A percentile compares a stretch with the other conserved stretches of the same genome.
phyloP scores from a whole-genome alignment of 2,113 vertebrate species.

The Hypocryptadius cinnamomeus region DNA sequence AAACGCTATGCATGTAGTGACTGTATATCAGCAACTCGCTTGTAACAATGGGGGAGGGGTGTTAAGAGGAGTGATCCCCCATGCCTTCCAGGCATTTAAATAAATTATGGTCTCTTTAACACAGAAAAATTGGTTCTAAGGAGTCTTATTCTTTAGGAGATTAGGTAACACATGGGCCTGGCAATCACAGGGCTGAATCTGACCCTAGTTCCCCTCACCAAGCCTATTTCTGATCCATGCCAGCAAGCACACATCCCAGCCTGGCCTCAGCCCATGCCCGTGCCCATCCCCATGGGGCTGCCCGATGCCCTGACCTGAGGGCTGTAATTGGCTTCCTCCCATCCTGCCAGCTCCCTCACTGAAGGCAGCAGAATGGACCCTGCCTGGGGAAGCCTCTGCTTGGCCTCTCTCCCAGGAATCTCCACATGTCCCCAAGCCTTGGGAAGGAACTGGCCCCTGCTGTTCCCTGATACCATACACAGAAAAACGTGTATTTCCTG shows the following conservation, averaged over 20 bases:
- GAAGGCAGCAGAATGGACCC: neutral
- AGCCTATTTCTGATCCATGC: neutral
- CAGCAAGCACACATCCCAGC: neutral
- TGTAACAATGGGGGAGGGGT: neutral
- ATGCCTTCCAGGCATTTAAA: neutral
- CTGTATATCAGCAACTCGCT: neutral
- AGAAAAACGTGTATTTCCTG: neutral
- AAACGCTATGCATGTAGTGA: neutral
- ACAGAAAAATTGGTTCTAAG: neutral
- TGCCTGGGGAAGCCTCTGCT: neutral
- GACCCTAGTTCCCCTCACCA: neutral
- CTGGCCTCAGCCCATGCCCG: neutral
- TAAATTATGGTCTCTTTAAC: neutral
- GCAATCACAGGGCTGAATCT: neutral
- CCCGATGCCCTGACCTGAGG: rapidly evolving
- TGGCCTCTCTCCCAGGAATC: rapidly evolving
- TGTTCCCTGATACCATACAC: neutral
- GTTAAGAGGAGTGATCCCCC: neutral
- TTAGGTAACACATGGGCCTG: neutral
- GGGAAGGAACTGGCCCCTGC: neutral
- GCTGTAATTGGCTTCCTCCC: neutral
- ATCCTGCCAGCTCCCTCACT: neutral
- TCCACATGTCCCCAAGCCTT: neutral
- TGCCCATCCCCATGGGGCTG: neutral
- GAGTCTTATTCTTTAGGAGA: neutral